A percentile compares a stretch with the other conserved stretches of the same genome.
These are phyloP conservation scores for Dendrophyllia cribrosa DNA, from an alignment of 64 coral and sea anemone species.

Conservation along the genomic window DNA sequence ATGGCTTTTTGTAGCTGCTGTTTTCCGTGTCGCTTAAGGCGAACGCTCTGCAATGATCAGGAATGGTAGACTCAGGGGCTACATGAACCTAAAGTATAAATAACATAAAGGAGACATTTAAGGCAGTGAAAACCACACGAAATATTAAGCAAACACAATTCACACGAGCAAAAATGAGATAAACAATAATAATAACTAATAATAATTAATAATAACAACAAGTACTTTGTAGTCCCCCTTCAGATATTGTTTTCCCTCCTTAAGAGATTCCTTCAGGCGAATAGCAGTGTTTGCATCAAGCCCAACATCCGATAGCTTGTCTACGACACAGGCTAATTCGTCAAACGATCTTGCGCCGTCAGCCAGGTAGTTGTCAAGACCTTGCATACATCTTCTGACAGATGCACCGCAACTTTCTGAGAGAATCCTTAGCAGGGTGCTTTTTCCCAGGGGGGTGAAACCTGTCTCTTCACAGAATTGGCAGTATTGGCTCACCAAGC, in stretches of 20 bases:
- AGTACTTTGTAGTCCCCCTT: conserved; percentile 14
- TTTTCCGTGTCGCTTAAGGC: conserved; percentile 7
- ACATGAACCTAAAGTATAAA: conserved; percentile 62
- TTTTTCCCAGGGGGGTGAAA: conserved; percentile 23
- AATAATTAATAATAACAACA: no score
- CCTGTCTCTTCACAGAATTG: conserved; percentile 7
- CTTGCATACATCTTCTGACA: conserved; percentile 22
- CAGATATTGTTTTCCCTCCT: conserved; percentile 39
- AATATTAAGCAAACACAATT: no score
- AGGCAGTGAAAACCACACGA: no score
- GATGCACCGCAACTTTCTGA: conserved; percentile 1
- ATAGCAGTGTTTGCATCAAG: not conserved
- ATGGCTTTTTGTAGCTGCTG: conserved; percentile 20
- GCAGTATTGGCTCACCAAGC: conserved; percentile 11
- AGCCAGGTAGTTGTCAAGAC: conserved; percentile 23
- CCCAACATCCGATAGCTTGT: conserved; percentile 20
- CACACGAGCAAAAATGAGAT: no score
- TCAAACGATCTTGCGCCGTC: conserved; percentile 28
- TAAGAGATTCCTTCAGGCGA: conserved; percentile 43
- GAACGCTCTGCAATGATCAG: no score
- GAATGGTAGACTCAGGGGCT: not conserved
- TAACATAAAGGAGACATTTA: no score
- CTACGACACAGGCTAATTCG: not conserved
- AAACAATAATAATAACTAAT: no score
- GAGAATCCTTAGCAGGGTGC: conserved; percentile 2